Percentiles rank a stretch among this genome's conserved stretches.
Conservation (phyloP, 1,140 invertebrate species). For the Camponotus floridanus region DNA sequence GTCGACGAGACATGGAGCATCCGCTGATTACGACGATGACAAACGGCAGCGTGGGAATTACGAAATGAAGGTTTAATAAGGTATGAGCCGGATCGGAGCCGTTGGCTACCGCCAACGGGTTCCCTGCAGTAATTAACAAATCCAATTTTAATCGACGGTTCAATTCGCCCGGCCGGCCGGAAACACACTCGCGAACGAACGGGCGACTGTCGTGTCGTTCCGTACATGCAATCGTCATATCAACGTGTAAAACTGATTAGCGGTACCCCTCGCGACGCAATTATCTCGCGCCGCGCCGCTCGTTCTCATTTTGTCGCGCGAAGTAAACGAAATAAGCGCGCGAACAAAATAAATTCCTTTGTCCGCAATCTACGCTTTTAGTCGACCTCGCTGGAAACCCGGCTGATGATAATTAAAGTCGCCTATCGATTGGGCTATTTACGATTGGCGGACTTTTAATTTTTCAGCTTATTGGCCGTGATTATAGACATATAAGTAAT, state of each 20-base stretch:
- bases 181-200: slow-evolving; percentile 24
- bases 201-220: background rate
- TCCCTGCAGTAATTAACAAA: slow-evolving; percentile 82
- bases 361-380: slow-evolving; percentile 45
- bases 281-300: slow-evolving; percentile 71
- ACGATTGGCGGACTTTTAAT: background rate
- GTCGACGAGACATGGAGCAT: slow-evolving; percentile 46
- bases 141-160: slow-evolving; percentile 82
- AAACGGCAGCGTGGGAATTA: slow-evolving; percentile 79
- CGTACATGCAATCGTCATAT: slow-evolving; percentile 53
- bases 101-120: slow-evolving; percentile 28
- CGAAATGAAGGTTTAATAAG: slow-evolving; percentile 82
- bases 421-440: slow-evolving; percentile 28
- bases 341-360: slow-evolving; percentile 58
- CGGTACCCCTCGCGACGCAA: slow-evolving; percentile 68
- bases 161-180: slow-evolving; percentile 69
- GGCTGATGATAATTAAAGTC: slow-evolving; percentile 30
- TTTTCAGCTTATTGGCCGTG: background rate
- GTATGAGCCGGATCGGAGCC: slow-evolving; percentile 73
- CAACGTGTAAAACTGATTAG: slow-evolving; percentile 75
- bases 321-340: slow-evolving; percentile 44
- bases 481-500: background rate
- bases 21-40: slow-evolving; percentile 76
- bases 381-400: background rate
- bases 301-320: slow-evolving; percentile 33